Conservation (phyloP, 2,888 invertebrate species). For the Chaitophorus viminalis region DNA sequence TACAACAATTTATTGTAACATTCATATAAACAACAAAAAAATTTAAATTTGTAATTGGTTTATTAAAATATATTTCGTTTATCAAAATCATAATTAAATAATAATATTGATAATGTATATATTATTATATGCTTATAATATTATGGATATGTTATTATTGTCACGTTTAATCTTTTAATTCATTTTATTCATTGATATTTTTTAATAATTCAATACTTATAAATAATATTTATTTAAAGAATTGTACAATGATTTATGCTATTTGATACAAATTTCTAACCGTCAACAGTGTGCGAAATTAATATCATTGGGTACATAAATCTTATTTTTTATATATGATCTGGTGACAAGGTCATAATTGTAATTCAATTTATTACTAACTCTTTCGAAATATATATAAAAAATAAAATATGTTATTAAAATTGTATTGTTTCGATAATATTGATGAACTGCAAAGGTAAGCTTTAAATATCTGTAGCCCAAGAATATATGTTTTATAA, state of each 20-base stretch:
- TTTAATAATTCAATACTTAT: neutral
- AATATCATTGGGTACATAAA: neutral
- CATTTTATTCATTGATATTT: no score
- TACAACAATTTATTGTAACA: no score
- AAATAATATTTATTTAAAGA: slow-evolving; percentile 1
- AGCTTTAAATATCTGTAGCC: no score
- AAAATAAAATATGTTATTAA: neutral
- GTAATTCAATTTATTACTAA: neutral
- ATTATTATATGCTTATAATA: no score
- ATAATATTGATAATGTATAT: no score
- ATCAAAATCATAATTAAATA: no score
- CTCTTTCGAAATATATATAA: neutral
- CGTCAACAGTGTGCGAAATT: neutral
- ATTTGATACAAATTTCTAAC: neutral
- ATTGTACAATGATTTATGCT: neutral
- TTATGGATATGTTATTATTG: no score
- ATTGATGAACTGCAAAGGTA: neutral
- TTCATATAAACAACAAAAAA: no score
- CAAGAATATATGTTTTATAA: no score
- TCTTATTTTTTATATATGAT: neutral
- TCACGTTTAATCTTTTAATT: neutral
- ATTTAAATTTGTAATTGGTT: no score
- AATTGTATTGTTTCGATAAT: neutral
- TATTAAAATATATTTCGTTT: no score
- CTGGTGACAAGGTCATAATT: neutral